Conservation (phyloP, 2,797 vertebrate genomes). For the Arrhamphus sclerolepis region DNA sequence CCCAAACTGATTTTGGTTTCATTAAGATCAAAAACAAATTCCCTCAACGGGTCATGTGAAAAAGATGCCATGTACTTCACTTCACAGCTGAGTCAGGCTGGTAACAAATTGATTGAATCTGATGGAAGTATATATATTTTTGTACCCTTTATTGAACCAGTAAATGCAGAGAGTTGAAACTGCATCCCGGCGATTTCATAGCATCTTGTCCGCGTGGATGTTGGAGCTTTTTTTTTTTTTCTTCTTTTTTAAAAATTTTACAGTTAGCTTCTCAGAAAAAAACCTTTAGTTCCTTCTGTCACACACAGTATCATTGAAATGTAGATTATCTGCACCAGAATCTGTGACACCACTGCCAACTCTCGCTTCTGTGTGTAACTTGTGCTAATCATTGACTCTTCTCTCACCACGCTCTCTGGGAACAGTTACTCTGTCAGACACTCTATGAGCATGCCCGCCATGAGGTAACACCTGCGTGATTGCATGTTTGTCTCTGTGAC, state of each 20-base stretch:
- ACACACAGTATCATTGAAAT: background rate
- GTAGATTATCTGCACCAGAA: background rate
- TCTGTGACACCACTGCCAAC: background rate
- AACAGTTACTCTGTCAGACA: conserved; percentile 94
- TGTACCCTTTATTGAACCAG: too few relatives aligned
- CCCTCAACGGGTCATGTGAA: conserved; percentile 19
- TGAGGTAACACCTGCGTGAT: conserved; percentile 88
- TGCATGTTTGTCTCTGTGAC: background rate
- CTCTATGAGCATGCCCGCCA: conserved; percentile 97
- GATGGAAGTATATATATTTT: background rate
- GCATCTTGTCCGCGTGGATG: background rate
- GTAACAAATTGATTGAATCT: background rate
- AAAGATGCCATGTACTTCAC: background rate
- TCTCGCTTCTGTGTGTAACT: conserved; percentile 16
- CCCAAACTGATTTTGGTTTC: conserved; percentile 18
- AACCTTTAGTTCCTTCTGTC: background rate
- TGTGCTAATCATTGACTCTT: conserved; percentile 75
- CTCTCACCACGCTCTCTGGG: conserved; percentile 80
- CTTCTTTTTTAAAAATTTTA: too few relatives aligned
- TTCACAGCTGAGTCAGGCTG: too few relatives aligned
- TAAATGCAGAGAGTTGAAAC: background rate
- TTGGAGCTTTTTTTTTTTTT: background rate
- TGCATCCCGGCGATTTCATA: background rate
- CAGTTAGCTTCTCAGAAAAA: background rate
- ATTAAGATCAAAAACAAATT: conserved; percentile 1